phyloP scores from a whole-genome alignment of 2,113 vertebrate genomes.

The Junco hyemalis region DNA sequence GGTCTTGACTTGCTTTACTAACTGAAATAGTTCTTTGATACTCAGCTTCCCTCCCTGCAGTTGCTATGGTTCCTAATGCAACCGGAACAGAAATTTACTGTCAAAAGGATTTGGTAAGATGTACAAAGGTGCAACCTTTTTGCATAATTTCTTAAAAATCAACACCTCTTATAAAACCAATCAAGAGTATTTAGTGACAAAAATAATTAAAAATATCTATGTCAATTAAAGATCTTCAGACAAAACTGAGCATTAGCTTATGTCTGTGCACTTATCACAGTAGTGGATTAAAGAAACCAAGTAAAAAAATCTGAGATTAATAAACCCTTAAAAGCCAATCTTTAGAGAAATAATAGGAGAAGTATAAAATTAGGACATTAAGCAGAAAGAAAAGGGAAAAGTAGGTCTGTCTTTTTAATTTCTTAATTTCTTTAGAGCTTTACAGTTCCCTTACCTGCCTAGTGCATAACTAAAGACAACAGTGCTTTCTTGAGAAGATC shows the following conservation, averaged over 20 bases:
- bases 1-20: not conserved
- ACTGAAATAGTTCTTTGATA: constrained; percentile 18
- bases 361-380: not conserved
- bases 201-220: not conserved
- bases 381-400: not conserved
- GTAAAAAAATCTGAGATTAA: not conserved
- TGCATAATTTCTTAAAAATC: not conserved
- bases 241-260: not conserved
- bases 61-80: constrained; percentile 6
- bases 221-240: not conserved
- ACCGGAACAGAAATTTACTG: not conserved
- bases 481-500: not conserved
- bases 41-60: not conserved
- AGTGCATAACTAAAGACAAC: not conserved
- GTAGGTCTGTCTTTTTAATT: not conserved
- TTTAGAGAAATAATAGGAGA: not conserved
- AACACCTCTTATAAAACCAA: not conserved
- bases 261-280: not conserved
- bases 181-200: not conserved
- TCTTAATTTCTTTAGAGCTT: not conserved
- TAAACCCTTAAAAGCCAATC: not conserved
- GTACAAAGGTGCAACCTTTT: not conserved
- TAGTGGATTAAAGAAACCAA: not conserved
- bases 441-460: not conserved
- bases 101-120: not conserved